Conservation (phyloP, 2,888 invertebrate genomes). For the Julus scanicus region DNA sequence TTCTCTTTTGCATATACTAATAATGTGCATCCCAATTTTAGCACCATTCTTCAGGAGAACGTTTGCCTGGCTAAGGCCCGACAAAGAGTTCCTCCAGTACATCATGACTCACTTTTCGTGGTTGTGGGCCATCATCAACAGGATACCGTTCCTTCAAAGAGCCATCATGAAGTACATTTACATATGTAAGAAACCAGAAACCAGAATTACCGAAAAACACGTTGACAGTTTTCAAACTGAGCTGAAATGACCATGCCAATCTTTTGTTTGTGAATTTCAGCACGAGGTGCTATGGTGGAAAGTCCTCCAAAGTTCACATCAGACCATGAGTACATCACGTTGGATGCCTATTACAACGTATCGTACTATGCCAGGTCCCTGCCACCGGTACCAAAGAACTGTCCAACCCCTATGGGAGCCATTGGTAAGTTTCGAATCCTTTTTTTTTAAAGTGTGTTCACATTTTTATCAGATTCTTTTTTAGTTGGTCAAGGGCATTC, state of each 20-base stretch:
- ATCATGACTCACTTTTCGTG: constrained; percentile 63
- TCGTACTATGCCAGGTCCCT: constrained; percentile 64
- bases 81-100: constrained; percentile 62
- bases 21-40: not conserved
- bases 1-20: not conserved
- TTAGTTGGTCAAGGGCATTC: no score
- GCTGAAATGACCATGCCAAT: not conserved
- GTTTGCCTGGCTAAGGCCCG: constrained; percentile 59
- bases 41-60: not conserved
- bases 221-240: not conserved
- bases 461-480: no score
- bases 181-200: constrained; percentile 13
- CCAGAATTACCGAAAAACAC: not conserved
- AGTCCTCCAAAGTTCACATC: constrained; percentile 65
- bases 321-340: constrained; percentile 65
- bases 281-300: constrained; percentile 64
- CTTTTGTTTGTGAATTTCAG: constrained; percentile 60
- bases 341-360: constrained; percentile 64
- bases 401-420: constrained; percentile 67
- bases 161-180: constrained; percentile 40
- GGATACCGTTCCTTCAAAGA: constrained; percentile 48
- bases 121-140: constrained; percentile 65
- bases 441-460: not conserved
- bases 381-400: constrained; percentile 66
- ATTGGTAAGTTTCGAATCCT: constrained; percentile 62